Evolutionary conservation across 1,140 invertebrate genomes (phyloP).

Genomic region (Leptopilina boulardi): DNA sequence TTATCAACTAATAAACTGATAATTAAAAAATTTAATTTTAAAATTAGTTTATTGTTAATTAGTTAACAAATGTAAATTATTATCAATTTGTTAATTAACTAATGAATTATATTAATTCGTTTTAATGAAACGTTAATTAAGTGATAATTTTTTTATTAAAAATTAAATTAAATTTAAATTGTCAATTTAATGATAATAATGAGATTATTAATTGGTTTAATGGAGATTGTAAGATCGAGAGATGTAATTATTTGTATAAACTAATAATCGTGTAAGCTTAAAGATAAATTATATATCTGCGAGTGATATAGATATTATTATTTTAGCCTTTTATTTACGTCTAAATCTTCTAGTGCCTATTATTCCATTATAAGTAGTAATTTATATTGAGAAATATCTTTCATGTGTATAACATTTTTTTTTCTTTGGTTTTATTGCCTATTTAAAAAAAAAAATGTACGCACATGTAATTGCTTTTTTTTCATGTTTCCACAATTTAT

Average conservation of each 20-base stretch:
- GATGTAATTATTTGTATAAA: constrained; percentile 15
- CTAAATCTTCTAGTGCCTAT: constrained; percentile 4
- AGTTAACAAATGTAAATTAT: no score
- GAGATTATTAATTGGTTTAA: neutral
- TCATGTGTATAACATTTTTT: neutral
- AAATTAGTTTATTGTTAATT: no score
- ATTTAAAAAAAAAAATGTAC: neutral
- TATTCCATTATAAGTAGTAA: constrained; percentile 10
- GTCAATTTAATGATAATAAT: no score
- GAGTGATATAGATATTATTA: constrained; percentile 7
- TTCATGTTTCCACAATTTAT: neutral
- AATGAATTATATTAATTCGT: no score
- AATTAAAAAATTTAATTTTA: no score
- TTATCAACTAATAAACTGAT: no score
- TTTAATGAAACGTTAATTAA: no score
- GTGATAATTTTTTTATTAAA: no score
- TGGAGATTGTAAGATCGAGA: neutral
- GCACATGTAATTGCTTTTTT: neutral
- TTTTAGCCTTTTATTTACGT: constrained; percentile 14
- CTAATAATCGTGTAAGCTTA: constrained; percentile 17
- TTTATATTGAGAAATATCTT: neutral
- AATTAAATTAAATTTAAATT: no score
- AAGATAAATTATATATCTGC: constrained; percentile 6
- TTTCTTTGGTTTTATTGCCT: neutral
- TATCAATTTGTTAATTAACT: no score